Evolutionary conservation across 2,797 vertebrate species (phyloP), one percentile per base, ranked within the genome.

Genomic region (Agapornis canus): DNA sequence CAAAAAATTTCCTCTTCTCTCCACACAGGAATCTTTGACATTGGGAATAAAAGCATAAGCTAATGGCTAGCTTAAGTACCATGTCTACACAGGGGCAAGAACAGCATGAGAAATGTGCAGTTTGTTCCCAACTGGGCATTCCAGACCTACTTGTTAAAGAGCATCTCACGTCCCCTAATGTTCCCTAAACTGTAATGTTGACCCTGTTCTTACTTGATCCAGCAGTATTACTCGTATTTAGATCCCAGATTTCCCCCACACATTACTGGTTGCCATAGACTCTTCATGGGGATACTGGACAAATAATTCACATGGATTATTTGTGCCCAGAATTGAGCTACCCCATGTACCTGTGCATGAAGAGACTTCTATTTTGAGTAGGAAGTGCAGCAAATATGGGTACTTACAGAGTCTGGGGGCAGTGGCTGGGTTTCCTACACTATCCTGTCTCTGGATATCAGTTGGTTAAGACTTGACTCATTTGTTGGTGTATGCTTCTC

Each of bases 41-140:
- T 18, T 78, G 40, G 26, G n/a, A 87, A 51, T 87, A 88, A 82
- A 92, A 88, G 31, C 43, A 56, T 70, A 32, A 49, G 23, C 63
- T 79, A 86, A 90, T 42, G 63, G 32, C 8, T 2, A 66, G 43
- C 32, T 91, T 25, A 72, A 79, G 64, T 47, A 60, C 70, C 64
- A n/a, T 12, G 45, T 79, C 69, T 76, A 3, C 18, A 18, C 9
- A 54, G 71, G 61, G n/a, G 65, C 57, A 82, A 88, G 57, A 91
- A 89, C 42, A 86, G 5, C 45, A 68, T 43, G 52, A 43, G 78
- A 80, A 91, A 68, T 48, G 37, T n/a, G 52, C 47, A 95, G 32
- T 17, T 89, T 79, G 6, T 78, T 68, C 71, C 57, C 57, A 71
- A 0, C 29, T 29, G 65, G 27, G 10, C 45, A 68, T 82, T 78